Conservation (phyloP, 1,140 invertebrate species). For the Tetragnatha versicolor region DNA sequence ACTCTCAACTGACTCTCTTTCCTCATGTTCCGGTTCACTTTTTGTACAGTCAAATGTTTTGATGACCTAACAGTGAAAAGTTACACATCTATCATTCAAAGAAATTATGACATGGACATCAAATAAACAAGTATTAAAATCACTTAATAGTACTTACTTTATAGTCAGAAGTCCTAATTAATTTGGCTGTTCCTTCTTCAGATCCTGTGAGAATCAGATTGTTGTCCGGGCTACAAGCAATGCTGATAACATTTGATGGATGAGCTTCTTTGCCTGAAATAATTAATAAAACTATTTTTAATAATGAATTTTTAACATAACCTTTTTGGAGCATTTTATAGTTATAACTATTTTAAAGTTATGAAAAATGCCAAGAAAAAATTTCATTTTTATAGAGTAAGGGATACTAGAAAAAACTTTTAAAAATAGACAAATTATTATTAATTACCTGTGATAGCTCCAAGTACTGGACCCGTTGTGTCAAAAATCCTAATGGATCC, state of each 20-base stretch:
- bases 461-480: conserved; percentile 9
- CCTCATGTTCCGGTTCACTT: conserved; percentile 50
- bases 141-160: conserved; percentile 1
- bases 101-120: not conserved
- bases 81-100: not conserved
- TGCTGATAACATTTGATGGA: conserved; percentile 12
- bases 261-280: conserved; percentile 24
- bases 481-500: conserved; percentile 53
- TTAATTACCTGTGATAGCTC: conserved; percentile 59
- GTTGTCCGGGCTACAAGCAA: conserved; percentile 67
- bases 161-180: conserved; percentile 63
- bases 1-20: conserved; percentile 69
- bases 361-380: not conserved
- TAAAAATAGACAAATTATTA: not conserved
- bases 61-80: not conserved
- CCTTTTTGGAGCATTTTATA: not conserved
- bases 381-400: not conserved
- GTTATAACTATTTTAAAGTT: no score
- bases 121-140: not conserved
- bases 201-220: conserved; percentile 76
- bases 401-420: not conserved
- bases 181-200: conserved; percentile 71
- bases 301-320: no score
- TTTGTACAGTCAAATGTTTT: no score
- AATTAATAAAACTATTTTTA: not conserved